phyloP scores from a whole-genome alignment of 2,888 invertebrate genomes.

The Sipha maydis region DNA sequence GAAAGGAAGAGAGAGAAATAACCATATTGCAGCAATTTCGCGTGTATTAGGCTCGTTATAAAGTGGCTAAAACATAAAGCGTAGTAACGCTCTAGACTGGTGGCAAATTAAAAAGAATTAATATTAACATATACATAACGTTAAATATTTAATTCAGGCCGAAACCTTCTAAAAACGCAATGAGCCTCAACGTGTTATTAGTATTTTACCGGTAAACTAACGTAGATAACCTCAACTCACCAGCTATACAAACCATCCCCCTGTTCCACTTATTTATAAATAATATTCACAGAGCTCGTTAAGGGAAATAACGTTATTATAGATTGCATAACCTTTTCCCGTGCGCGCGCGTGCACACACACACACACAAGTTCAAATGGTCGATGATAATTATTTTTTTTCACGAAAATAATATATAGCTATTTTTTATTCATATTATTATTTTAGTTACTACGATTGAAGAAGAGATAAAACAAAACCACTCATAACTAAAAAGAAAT shows the following conservation, averaged over 20 bases:
- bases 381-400: slow-evolving; percentile 9
- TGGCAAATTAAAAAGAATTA: slow-evolving; percentile 20
- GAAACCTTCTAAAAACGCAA: slow-evolving; percentile 45
- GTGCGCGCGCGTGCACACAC: too few species aligned
- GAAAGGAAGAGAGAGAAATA: neutral
- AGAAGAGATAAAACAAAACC: neutral
- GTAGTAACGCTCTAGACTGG: neutral
- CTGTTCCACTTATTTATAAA: slow-evolving; percentile 9
- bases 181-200: slow-evolving; percentile 38
- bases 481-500: neutral
- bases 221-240: slow-evolving; percentile 20
- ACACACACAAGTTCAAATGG: neutral
- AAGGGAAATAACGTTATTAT: neutral
- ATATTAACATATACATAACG: slow-evolving; percentile 40
- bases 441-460: neutral
- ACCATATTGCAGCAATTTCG: slow-evolving; percentile 14
- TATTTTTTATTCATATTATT: neutral
- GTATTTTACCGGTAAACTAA: slow-evolving; percentile 42
- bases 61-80: slow-evolving; percentile 19
- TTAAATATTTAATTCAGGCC: slow-evolving; percentile 32
- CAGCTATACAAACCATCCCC: neutral
- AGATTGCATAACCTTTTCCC: neutral
- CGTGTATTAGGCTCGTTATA: slow-evolving; percentile 39
- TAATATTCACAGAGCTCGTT: slow-evolving; percentile 23
- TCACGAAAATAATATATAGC: neutral